These are phyloP conservation scores for Ptyas mucosa DNA, from an alignment of 2,113 vertebrate species.

Conservation along the genomic window DNA sequence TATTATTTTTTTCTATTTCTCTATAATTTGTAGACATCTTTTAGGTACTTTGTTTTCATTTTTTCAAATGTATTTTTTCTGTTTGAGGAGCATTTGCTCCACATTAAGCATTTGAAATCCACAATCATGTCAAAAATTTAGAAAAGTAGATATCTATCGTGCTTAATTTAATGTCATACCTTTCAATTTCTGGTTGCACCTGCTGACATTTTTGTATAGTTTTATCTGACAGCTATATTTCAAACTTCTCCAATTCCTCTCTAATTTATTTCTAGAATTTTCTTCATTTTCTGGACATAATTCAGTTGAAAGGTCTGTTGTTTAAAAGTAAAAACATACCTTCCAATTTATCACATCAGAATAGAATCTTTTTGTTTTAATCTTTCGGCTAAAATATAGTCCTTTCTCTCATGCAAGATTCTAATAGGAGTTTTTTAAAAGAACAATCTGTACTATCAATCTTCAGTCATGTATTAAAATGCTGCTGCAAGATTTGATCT, in stretches of 20 bases:
- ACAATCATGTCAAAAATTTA: not conserved
- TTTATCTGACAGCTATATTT: not conserved
- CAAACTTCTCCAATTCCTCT: not conserved
- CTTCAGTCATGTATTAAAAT: not conserved
- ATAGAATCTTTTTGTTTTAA: not conserved
- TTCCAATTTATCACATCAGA: not conserved
- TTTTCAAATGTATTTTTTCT: not conserved
- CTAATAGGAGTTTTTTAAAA: not conserved
- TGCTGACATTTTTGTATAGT: not conserved
- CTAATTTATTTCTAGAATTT: not conserved
- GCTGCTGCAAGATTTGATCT: not conserved
- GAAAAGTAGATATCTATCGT: not conserved
- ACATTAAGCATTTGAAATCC: not conserved
- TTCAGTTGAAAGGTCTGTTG: not conserved
- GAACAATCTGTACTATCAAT: not conserved
- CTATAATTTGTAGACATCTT: not conserved
- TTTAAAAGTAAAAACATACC: not conserved
- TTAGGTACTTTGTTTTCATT: not conserved
- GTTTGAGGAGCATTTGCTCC: too few species aligned
- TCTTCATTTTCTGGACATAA: not conserved
- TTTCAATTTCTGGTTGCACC: not conserved
- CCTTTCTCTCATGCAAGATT: not conserved
- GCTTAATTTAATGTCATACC: not conserved
- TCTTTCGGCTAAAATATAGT: not conserved
- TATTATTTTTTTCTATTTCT: not conserved